Conservation (phyloP, 2,888 invertebrate species). For the Ichneumon xanthorius region DNA sequence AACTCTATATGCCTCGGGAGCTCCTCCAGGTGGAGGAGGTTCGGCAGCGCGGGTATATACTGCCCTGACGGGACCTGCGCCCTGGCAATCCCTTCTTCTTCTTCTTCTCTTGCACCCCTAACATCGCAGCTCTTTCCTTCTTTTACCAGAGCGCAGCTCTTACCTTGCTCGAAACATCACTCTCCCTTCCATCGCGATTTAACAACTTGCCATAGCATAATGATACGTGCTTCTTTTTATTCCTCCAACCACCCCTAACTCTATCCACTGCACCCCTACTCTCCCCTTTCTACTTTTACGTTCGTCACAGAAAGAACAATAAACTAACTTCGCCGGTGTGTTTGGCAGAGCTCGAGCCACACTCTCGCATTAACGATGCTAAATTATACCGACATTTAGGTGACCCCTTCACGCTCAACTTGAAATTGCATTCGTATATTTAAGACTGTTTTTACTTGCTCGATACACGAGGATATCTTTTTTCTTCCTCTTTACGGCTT, state of each 20-base stretch:
- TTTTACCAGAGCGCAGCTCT: not conserved
- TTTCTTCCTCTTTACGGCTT: not conserved
- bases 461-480: slow-evolving; percentile 2
- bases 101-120: not conserved
- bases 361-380: slow-evolving; percentile 58
- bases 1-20: slow-evolving; percentile 65
- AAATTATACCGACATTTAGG: slow-evolving; percentile 60
- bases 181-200: slow-evolving; percentile 5
- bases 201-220: slow-evolving; percentile 21
- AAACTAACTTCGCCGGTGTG: slow-evolving; percentile 24
- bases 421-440: slow-evolving; percentile 36
- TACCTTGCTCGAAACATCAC: slow-evolving; percentile 26
- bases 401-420: slow-evolving; percentile 58
- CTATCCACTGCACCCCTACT: slow-evolving; percentile 3
- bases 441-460: slow-evolving; percentile 21
- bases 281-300: slow-evolving; percentile 4
- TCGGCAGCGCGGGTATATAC: slow-evolving; percentile 24
- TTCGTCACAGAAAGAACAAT: slow-evolving; percentile 37
- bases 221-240: slow-evolving; percentile 41
- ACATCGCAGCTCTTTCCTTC: not conserved
- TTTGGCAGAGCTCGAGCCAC: slow-evolving; percentile 5
- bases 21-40: slow-evolving; percentile 72
- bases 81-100: slow-evolving; percentile 61
- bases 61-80: slow-evolving; percentile 68
- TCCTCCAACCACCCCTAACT: slow-evolving; percentile 23